Evolutionary conservation across 2,113 vertebrate genomes (phyloP), one percentile per base, ranked within the genome.

Genomic region (Perognathus longimembris): DNA sequence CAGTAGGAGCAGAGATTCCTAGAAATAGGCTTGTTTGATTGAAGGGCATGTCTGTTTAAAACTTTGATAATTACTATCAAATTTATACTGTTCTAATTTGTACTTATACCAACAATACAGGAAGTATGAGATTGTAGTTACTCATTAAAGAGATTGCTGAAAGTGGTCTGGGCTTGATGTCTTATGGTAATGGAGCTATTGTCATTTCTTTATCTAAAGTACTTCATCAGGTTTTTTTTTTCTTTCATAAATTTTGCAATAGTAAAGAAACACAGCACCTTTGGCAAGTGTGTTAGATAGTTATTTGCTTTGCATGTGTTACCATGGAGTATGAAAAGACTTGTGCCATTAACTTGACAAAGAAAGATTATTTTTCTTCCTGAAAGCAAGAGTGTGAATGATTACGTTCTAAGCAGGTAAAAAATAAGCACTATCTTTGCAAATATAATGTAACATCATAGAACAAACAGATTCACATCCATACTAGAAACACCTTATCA

Each of bases 401-500:
- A 45, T 92, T 91, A 36, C 70, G 36, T 90, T 85, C 42, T 63
- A 42, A 73, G 91, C 67, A 73, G 64, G 24, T 30, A 45, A 36
- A 84, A 93, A 92, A 50, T 82, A 90, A 90, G 14, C 34, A 45
- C 9, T 89, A 76, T 80, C 73, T 91, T 92, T 28, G 76, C 79
- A 93, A 86, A 79, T 85, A 79, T 92, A 90, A 76, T 87, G n/a
- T 8, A 88, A 30, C 40, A 78, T 88, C 61, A 18, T 64, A 92
- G 61, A 85, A 77, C 54, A 95, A 93, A n/a, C 50, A 71, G 30
- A 36, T 54, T 66, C 36, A 85, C 57, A 76, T 86, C 84, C 66
- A 70, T 66, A 71, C 40, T 92, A 61, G 61, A 84, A 94, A 91
- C 40, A 54, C 63, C 64, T 92, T 42, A 85, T 74, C 50, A 78